Evolutionary conservation across 2,797 vertebrate species (phyloP), one percentile per base, ranked within the genome.

Genomic region (Scyliorhinus canicula): DNA sequence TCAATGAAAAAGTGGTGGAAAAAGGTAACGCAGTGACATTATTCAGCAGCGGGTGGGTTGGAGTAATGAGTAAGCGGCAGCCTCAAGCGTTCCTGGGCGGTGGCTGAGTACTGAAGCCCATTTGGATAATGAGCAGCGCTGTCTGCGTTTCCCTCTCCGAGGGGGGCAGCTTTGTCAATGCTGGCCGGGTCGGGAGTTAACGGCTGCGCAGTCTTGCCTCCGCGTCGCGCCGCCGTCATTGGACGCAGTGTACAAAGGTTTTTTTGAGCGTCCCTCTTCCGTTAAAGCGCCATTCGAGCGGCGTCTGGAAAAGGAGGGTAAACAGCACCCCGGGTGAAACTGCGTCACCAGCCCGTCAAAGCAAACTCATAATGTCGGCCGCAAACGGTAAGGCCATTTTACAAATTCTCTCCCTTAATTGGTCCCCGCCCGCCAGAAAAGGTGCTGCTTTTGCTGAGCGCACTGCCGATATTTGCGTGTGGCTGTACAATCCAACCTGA

Each of bases 231-330:
- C 93, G 65, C 63, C 71, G 65, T 67, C 93, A 93, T 67, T 93
- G 93, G 88, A 69, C 31, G 12, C 47, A 74, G 67, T 52, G 19
- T 50, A 50, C 93, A 71, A 50, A 74, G 47, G 28, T 93, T 67
- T 93, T 74, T 74, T n/a, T 31, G 91, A 26, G 63, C 67, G 19
- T 44, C 63, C 71, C 93, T 94, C 93, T 94, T 74, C 63, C 50
- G 93, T 94, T 94, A 94, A 94, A 71, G 67, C 65, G 65, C 93
- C 93, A 94, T 94, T 71, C 47, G 65, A 52, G 93, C 65, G 93
- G 93, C 65, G 67, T 31, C 24, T 7, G 47, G 24, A 28, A 93
- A 93, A n/a, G 91, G 60, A 93, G 63, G 65, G 67, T 1, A 35
- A 50, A 63, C 19, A 63, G 2, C n/a, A 19, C 47, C 35, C 40